These are phyloP conservation scores for Meta bourneti DNA, from an alignment of 2,888 invertebrate species.

Conservation along the genomic window DNA sequence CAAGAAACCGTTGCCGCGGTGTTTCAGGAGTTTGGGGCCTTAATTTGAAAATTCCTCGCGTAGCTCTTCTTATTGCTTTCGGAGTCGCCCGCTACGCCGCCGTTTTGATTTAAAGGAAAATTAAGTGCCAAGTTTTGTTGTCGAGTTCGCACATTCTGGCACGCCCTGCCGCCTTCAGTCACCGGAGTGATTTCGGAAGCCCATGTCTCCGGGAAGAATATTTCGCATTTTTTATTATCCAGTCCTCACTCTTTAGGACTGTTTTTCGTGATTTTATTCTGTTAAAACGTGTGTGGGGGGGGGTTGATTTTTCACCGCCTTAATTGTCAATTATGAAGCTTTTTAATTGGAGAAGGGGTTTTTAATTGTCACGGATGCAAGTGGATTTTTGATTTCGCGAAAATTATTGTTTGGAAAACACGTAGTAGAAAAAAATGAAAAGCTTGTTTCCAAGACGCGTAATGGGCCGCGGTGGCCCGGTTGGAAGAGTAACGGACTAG, in stretches of 20 bases:
- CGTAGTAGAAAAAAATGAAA: too few relatives aligned
- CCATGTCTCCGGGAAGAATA: neutral
- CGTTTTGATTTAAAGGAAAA: slow-evolving; percentile 47
- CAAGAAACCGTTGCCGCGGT: neutral
- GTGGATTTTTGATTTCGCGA: too few relatives aligned
- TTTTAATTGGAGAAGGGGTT: too few relatives aligned
- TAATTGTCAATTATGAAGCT: too few relatives aligned
- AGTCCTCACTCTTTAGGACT: neutral
- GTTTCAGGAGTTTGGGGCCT: slow-evolving; percentile 15
- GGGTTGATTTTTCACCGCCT: too few relatives aligned
- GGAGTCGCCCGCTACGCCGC: neutral
- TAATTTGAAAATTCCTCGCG: slow-evolving; percentile 65
- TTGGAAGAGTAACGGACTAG: too few relatives aligned
- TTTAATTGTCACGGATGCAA: too few relatives aligned
- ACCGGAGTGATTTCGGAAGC: neutral
- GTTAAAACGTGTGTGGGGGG: too few relatives aligned
- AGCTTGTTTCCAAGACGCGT: too few relatives aligned
- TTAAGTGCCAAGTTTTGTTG: slow-evolving; percentile 45
- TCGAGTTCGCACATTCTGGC: slow-evolving; percentile 52
- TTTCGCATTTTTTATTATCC: neutral
- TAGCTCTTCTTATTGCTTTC: slow-evolving; percentile 43
- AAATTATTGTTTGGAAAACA: too few relatives aligned
- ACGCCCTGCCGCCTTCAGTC: neutral
- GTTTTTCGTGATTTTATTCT: neutral
- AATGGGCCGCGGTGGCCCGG: too few relatives aligned